A percentile compares a stretch with the other conserved stretches of the same genome.
Conservation (phyloP, 2,113 vertebrate genomes). For the Podiceps cristatus region DNA sequence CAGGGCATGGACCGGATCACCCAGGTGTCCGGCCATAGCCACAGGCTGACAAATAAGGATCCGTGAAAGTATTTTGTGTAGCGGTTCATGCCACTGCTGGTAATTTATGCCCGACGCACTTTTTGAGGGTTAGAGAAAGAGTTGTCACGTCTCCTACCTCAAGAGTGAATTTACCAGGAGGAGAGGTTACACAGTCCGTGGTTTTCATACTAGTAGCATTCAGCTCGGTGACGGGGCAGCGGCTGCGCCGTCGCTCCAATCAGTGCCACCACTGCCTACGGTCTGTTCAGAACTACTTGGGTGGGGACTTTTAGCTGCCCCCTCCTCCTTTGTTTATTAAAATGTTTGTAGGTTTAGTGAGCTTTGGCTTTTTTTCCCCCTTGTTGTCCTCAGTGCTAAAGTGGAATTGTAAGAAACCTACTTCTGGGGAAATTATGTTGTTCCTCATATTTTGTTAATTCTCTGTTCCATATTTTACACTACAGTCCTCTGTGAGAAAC, state of each 20-base stretch:
- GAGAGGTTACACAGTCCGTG: background rate
- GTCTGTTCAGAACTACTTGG: background rate
- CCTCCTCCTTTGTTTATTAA: background rate
- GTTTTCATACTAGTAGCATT: accelerated
- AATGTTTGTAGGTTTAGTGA: background rate
- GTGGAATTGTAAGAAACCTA: background rate
- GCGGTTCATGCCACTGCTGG: background rate
- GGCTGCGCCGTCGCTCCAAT: accelerated
- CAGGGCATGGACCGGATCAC: background rate
- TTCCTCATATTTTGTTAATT: background rate
- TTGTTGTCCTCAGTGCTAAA: background rate
- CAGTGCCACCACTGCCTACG: accelerated
- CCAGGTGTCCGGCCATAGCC: background rate
- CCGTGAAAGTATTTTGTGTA: background rate
- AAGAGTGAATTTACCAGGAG: background rate
- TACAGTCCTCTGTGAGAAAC: background rate
- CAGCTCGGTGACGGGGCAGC: accelerated
- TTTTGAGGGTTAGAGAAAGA: background rate
- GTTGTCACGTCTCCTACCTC: background rate
- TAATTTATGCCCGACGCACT: background rate
- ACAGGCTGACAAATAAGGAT: background rate
- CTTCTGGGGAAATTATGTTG: background rate
- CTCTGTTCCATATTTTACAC: accelerated
- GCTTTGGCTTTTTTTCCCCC: background rate
- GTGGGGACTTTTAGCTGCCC: background rate